Percentiles rank a stretch among this genome's conserved stretches.
These are phyloP conservation scores for Rafetus swinhoei DNA, from an alignment of 2,113 vertebrate species.

Conservation along the genomic window DNA sequence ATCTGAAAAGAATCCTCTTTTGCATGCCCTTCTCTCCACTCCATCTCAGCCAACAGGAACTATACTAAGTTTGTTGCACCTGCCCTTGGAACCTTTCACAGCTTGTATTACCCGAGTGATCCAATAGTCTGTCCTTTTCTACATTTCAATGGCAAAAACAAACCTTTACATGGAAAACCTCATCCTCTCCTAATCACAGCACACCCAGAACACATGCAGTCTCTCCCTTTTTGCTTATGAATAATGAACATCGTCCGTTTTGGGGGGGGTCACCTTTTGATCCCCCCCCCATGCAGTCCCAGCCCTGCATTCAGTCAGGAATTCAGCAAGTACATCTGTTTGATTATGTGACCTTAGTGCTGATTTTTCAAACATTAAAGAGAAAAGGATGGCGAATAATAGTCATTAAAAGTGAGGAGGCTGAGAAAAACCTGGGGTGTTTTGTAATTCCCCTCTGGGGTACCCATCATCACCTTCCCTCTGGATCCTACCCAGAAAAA, in stretches of 20 bases:
- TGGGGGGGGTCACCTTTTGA: neutral
- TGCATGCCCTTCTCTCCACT: neutral
- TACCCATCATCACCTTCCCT: slow-evolving; percentile 33
- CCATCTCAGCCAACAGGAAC: neutral
- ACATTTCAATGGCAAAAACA: neutral
- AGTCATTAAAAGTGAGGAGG: slow-evolving; percentile 1
- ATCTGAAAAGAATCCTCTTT: neutral
- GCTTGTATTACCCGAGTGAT: neutral
- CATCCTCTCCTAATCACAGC: neutral
- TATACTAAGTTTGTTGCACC: neutral
- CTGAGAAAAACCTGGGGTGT: slow-evolving; percentile 23
- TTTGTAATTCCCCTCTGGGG: slow-evolving; percentile 17
- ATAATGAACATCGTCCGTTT: neutral
- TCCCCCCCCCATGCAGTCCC: neutral
- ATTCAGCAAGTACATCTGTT: neutral
- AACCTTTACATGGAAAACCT: neutral
- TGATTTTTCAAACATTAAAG: neutral
- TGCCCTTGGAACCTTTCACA: neutral
- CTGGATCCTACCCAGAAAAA: neutral
- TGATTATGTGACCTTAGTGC: fast-evolving
- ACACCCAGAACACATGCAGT: neutral
- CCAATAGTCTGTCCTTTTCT: neutral
- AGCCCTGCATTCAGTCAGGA: neutral
- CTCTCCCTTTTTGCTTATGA: neutral
- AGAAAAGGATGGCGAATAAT: neutral